These are phyloP conservation scores for Eumerus sabulonum DNA, from an alignment of 2,888 invertebrate species.

Conservation along the genomic window DNA sequence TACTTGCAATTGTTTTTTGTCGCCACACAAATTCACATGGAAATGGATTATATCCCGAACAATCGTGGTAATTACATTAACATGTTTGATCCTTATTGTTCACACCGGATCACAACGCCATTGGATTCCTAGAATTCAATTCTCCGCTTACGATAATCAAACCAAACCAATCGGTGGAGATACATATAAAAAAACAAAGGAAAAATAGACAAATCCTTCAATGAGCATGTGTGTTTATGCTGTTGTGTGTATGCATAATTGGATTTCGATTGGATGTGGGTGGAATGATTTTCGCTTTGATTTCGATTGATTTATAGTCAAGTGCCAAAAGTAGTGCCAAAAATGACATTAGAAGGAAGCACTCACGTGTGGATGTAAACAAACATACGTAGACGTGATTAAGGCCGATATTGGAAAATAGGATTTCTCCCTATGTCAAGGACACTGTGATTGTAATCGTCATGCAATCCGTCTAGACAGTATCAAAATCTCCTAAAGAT, in stretches of 20 bases:
- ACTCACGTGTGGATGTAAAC: not conserved
- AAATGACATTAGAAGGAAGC: not conserved
- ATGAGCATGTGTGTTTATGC: not conserved
- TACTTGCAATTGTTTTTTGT: slow-evolving; percentile 43
- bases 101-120: slow-evolving; percentile 3
- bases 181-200: not conserved
- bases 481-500: slow-evolving; percentile 1
- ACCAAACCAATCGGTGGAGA: not conserved
- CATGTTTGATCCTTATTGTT: slow-evolving; percentile 38
- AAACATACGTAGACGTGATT: slow-evolving; percentile 4
- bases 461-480: slow-evolving; percentile 38
- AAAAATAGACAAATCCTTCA: not conserved
- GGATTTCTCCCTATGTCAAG: slow-evolving; percentile 1
- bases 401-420: slow-evolving; percentile 6
- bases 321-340: slow-evolving; percentile 14
- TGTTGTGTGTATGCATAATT: slow-evolving; percentile 2
- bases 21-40: slow-evolving; percentile 45
- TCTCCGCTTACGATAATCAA: too few relatives aligned
- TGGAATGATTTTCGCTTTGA: not conserved
- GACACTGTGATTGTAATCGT: slow-evolving; percentile 3
- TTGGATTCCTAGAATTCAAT: too few relatives aligned
- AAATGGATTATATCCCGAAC: slow-evolving; percentile 4
- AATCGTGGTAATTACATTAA: slow-evolving; percentile 45
- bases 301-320: slow-evolving; percentile 19
- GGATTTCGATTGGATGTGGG: slow-evolving; percentile 4